Evolutionary conservation across 2,888 invertebrate species (phyloP).

Genomic region (Augochlorella aurata): DNA sequence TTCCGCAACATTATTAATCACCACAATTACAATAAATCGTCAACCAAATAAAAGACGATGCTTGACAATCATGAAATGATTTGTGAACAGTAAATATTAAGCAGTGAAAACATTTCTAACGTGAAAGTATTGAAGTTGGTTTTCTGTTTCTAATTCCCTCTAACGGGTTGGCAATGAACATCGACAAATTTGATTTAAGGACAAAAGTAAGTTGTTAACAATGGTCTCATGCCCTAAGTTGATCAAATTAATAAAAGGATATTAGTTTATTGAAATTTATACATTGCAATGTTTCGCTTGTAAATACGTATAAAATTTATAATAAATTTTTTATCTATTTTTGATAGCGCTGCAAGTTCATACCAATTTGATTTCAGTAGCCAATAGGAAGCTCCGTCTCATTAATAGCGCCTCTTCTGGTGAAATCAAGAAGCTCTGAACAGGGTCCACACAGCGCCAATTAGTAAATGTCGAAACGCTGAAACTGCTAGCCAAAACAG

Average conservation of each 20-base stretch:
- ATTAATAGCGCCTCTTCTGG: too few species aligned
- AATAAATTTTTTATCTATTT: background rate
- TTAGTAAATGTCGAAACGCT: too few species aligned
- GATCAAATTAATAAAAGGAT: too few species aligned
- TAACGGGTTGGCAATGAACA: background rate
- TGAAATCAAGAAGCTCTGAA: too few species aligned
- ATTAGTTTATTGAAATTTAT: background rate
- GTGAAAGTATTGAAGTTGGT: background rate
- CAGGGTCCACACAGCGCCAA: too few species aligned
- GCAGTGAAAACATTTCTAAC: slow-evolving; percentile 10
- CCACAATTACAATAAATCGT: background rate
- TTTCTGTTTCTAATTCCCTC: background rate
- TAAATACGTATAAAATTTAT: background rate
- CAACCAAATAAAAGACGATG: background rate
- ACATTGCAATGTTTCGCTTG: background rate
- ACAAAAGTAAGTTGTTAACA: background rate
- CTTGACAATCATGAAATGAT: background rate
- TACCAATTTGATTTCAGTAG: background rate
- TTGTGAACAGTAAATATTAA: slow-evolving; percentile 11
- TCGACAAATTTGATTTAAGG: background rate
- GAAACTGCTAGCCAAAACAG: too few species aligned
- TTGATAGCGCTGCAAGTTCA: background rate
- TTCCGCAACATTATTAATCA: background rate
- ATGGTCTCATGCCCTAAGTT: background rate
- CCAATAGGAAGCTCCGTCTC: background rate